These are phyloP conservation scores for Drosophila neoperkinsi DNA, from an alignment of 2,888 invertebrate species.

Conservation along the genomic window DNA sequence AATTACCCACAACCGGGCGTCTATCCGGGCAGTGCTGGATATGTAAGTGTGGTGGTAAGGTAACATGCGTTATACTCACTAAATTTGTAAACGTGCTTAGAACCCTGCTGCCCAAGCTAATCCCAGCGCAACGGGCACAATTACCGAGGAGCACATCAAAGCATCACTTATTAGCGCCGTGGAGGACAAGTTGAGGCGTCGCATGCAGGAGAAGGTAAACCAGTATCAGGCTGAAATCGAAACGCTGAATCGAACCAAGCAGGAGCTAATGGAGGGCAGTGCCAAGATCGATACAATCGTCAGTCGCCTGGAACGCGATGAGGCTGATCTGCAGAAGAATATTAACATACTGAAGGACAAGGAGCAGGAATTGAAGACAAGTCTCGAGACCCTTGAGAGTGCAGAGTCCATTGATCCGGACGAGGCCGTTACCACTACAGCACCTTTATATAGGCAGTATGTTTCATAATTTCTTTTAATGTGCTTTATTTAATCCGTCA, in stretches of 20 bases:
- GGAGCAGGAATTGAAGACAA: slow-evolving; percentile 93
- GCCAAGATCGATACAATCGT: slow-evolving; percentile 92
- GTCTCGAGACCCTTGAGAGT: slow-evolving; percentile 90
- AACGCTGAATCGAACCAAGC: slow-evolving; percentile 93
- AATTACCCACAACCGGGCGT: slow-evolving; percentile 83
- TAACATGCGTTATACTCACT: no score
- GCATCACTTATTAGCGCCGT: slow-evolving; percentile 97
- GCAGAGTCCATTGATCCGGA: slow-evolving; percentile 96
- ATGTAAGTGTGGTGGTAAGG: slow-evolving; percentile 64
- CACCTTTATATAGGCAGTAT: slow-evolving; percentile 97
- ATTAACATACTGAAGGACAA: slow-evolving; percentile 93
- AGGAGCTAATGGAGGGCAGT: slow-evolving; percentile 94
- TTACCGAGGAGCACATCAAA: slow-evolving; percentile 97
- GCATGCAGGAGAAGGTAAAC: slow-evolving; percentile 95
- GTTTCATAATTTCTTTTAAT: slow-evolving; percentile 66
- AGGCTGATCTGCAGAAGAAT: slow-evolving; percentile 93
- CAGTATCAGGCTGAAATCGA: slow-evolving; percentile 97
- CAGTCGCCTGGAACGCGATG: slow-evolving; percentile 90
- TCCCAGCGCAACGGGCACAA: slow-evolving; percentile 89
- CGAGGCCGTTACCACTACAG: slow-evolving; percentile 98
- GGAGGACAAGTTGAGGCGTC: slow-evolving; percentile 95
- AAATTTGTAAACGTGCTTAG: slow-evolving; percentile 45
- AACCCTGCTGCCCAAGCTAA: slow-evolving; percentile 82
- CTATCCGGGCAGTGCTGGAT: slow-evolving; percentile 57
- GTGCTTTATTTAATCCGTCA: neutral